phyloP scores from a whole-genome alignment of 2,888 invertebrate genomes.

The Caenorhabditis virilis region DNA sequence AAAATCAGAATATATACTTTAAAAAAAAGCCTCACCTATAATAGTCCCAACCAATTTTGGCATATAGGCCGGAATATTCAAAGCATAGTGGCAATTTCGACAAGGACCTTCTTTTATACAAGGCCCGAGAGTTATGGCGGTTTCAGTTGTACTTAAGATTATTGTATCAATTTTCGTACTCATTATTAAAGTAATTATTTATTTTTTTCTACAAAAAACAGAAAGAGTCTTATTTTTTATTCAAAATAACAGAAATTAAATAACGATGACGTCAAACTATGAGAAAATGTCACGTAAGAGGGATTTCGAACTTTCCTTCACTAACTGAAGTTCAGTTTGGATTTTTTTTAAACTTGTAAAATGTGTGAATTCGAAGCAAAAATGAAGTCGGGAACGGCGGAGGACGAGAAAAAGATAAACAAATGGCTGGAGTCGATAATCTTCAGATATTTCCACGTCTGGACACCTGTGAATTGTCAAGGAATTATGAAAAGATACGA shows the following conservation, averaged over 20 bases:
- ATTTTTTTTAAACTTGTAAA: conserved; percentile 3
- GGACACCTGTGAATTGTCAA: conserved; percentile 51
- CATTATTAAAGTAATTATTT: too few relatives aligned
- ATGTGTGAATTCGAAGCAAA: conserved; percentile 16
- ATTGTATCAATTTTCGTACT: neutral
- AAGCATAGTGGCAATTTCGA: neutral
- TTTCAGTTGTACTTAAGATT: too few relatives aligned
- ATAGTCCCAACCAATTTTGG: neutral
- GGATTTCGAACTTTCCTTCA: neutral
- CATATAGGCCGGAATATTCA: neutral
- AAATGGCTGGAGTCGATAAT: conserved; percentile 42
- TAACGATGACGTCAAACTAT: neutral
- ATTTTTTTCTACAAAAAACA: too few relatives aligned
- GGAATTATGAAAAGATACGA: conserved; percentile 52
- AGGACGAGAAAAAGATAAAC: conserved; percentile 30
- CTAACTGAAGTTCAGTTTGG: neutral
- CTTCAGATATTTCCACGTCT: conserved; percentile 38
- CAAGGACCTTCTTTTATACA: conserved; percentile 2
- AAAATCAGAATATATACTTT: neutral
- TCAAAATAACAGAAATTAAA: neutral
- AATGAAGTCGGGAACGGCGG: conserved; percentile 14
- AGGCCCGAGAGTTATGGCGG: too few relatives aligned
- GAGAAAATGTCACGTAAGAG: neutral
- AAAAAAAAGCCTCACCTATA: neutral
- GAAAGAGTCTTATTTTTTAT: too few relatives aligned